These are phyloP conservation scores for Orthonevra nobilis DNA, from an alignment of 2,888 invertebrate species.

Conservation along the genomic window DNA sequence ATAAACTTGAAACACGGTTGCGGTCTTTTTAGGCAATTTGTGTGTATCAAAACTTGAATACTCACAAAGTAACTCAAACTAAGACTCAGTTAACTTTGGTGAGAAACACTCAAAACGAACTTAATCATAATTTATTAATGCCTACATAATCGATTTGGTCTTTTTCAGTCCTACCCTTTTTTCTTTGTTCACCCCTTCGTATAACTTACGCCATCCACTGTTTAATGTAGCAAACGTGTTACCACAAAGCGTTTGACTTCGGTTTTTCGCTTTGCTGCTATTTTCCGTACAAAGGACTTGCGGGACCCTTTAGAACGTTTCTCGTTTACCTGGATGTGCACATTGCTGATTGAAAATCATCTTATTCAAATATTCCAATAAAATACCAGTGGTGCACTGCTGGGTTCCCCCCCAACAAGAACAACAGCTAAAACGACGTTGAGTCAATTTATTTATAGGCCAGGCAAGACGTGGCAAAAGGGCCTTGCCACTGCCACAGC, in stretches of 20 bases:
- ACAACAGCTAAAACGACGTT: conserved; percentile 12
- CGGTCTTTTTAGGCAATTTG: too few relatives aligned
- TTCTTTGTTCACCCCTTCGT: too few relatives aligned
- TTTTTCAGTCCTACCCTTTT: too few relatives aligned
- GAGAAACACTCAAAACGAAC: too few relatives aligned
- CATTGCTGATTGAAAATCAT: conserved; percentile 70
- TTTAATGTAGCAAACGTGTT: conserved; percentile 47
- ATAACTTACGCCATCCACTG: conserved; percentile 40
- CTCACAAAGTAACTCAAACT: too few relatives aligned
- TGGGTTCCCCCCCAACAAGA: neutral
- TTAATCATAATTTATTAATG: too few relatives aligned
- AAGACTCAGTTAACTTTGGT: too few relatives aligned
- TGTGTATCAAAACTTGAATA: too few relatives aligned
- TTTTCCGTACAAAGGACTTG: conserved; percentile 28
- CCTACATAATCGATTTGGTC: too few relatives aligned
- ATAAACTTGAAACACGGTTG: too few relatives aligned
- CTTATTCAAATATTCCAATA: conserved; percentile 70
- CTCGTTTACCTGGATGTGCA: conserved; percentile 64
- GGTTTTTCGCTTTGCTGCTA: conserved; percentile 10
- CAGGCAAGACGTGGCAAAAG: conserved; percentile 60
- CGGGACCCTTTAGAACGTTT: conserved; percentile 44
- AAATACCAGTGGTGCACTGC: conserved; percentile 66
- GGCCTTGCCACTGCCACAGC: conserved; percentile 28
- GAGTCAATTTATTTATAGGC: conserved; percentile 69
- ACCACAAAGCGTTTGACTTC: conserved; percentile 61